phyloP scores from a whole-genome alignment of 2,113 vertebrate species.

The Gymnarchus niloticus region DNA sequence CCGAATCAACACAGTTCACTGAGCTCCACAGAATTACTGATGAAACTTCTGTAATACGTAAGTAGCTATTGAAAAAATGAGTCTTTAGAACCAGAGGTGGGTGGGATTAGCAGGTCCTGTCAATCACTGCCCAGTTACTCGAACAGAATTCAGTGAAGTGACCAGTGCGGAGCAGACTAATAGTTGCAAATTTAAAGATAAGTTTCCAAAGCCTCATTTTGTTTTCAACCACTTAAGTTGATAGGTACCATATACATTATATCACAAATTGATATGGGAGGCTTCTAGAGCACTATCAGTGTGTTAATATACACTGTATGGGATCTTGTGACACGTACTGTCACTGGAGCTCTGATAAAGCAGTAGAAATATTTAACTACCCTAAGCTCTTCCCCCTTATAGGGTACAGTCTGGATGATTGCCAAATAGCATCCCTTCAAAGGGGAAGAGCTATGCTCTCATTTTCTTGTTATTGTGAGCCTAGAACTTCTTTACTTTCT shows the following conservation, averaged over 20 bases:
- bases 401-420: not conserved
- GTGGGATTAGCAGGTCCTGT: not conserved
- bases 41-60: not conserved
- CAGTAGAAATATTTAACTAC: not conserved
- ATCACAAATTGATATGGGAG: not conserved
- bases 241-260: not conserved
- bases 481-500: not conserved
- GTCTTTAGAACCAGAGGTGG: not conserved
- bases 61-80: not conserved
- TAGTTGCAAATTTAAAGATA: not conserved
- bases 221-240: not conserved
- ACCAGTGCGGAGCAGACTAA: not conserved
- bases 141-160: not conserved
- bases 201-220: not conserved
- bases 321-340: not conserved
- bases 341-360: not conserved
- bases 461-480: not conserved
- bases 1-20: not conserved
- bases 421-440: not conserved
- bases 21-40: not conserved
- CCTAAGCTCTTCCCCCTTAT: not conserved
- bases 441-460: not conserved
- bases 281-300: not conserved
- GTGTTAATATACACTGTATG: not conserved
- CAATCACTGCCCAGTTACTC: not conserved